Evolutionary conservation across 2,888 invertebrate species (phyloP), one percentile per base, ranked within the genome.

Genomic region (Nesidiocoris tenuis): DNA sequence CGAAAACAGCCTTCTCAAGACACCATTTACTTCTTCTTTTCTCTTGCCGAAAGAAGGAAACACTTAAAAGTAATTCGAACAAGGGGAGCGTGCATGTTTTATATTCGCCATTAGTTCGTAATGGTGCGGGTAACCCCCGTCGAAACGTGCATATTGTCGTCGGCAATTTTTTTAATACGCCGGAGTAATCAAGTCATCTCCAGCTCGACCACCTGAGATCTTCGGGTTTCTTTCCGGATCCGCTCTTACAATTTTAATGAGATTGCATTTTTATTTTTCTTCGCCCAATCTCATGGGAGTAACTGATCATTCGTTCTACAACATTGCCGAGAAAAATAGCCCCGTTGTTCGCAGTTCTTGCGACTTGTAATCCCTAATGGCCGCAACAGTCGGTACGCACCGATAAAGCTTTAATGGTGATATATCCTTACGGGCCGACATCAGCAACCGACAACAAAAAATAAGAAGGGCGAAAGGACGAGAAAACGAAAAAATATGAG

Each of bases 141-240:
- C 12, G 39, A 39, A 39, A 39, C 39, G 25, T 57, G 66, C 66
- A 23, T 39, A 39, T 56, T 21, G 19, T 17, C 59, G 74, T 75
- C 74, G 74, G 66, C 74, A 65, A 75, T 75, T 75, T 75, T 75
- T 75, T 75, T 75, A 75, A 75, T 75, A 75, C 66, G 39, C 39
- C 39, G 24, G 66, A 59, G 74, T 66, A 75, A 75, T 75, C 74
- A 75, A 75, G 74, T 75, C 72, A 7, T 61, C 61, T 65, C 65
- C 24, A 54, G 56, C 54, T 18, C 21, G 61, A 59, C 22, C 76
- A 76, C 76, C 76, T 76, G 76, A 76, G 76, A 71, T 76, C 72
- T 63, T 18, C 61, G n/a, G n/a, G 65, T 64, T 39, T 12, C 39
- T 39, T 39, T 7, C 39, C 39, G 5, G 39, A 7, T 12, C 5